Base-by-base conservation (phyloP, 2,888 invertebrate genomes). In the Heteropelma amictum region DNA sequence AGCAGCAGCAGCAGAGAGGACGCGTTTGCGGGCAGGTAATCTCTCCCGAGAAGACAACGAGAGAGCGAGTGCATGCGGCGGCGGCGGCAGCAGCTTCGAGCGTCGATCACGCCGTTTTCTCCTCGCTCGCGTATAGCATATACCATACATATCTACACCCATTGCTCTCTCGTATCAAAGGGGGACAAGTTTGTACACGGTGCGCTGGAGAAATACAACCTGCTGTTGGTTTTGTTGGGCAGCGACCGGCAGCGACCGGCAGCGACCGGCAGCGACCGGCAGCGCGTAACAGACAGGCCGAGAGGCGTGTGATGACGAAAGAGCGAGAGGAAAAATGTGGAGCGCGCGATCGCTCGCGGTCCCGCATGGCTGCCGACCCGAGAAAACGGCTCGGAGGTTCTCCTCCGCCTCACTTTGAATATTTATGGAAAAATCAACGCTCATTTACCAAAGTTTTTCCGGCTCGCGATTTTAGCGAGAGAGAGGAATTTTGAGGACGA, bases 381-480 rank as follows among this genome's bases (percentile, higher is more conserved):
- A 80, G 68, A 80, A 79, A 77, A 77, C 76, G 60, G 28, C 8
- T 60, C n/a, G n/a, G n/a, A n/a, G n/a, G n/a, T 70, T 63, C 68
- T 68, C 28, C 60, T 70, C 73, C 35, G 38, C 51, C 35, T 7
- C 40, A 7, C 19, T 45, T 21, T 40, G 23, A 47, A 38, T 60
- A 17, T 10, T 10, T 23, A 35, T 21, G 17, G 17, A 53, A 30
- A 6, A 17, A 42, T 14, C 12, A 54, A 78, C 80, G 77, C 80
- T 77, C 79, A 80, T 83, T 85, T 83, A 79, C 81, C 80, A 79
- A 84, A 83, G 82, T 81, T 85, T 85, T 85, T 82, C 79, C 82
- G 79, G 83, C 81, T 74, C 64, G 49, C 63, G 40, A 64, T 54
- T 49, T 49, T 23, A 49, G 49, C 45, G 47, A 28, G 28, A 38